phyloP scores from a whole-genome alignment of 2,888 invertebrate genomes.

The Bibio marci region DNA sequence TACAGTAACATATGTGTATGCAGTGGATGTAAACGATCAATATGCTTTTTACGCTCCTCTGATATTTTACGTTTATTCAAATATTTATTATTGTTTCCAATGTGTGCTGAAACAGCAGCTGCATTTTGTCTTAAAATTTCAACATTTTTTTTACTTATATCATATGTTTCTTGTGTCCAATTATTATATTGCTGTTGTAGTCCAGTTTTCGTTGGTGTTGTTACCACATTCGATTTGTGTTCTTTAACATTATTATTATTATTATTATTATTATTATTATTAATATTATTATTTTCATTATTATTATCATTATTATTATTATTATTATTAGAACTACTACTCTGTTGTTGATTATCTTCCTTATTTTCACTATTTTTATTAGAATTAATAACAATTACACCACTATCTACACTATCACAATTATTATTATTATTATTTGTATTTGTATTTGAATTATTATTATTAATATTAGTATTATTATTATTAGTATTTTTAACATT shows the following conservation, averaged over 20 bases:
- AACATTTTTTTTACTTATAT: conserved; percentile 21
- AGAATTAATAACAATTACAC: conserved; percentile 7
- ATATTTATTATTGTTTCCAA: conserved; percentile 9
- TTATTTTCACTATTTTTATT: not conserved
- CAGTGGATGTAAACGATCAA: conserved; percentile 43
- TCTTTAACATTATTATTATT: conserved; percentile 18
- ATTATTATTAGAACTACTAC: no score
- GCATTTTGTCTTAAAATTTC: conserved; percentile 26
- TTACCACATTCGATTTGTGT: no score
- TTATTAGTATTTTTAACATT: not conserved
- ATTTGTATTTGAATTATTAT: no score
- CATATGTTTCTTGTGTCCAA: conserved; percentile 19
- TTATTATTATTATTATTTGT: conserved; percentile 1
- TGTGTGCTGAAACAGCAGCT: conserved; percentile 10
- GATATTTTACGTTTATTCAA: conserved; percentile 11
- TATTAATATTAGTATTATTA: no score
- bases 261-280: conserved; percentile 16
- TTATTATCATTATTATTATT: conserved; percentile 18
- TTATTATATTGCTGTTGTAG: no score
- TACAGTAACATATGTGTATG: conserved; percentile 75
- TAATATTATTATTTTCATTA: no score
- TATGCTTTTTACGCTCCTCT: conserved; percentile 13
- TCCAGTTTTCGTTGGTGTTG: conserved; percentile 5
- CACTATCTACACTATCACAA: conserved; percentile 9
- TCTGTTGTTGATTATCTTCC: conserved; percentile 9